phyloP scores from a whole-genome alignment of 92 coral and sea anemone species.

The Porites lobata region DNA sequence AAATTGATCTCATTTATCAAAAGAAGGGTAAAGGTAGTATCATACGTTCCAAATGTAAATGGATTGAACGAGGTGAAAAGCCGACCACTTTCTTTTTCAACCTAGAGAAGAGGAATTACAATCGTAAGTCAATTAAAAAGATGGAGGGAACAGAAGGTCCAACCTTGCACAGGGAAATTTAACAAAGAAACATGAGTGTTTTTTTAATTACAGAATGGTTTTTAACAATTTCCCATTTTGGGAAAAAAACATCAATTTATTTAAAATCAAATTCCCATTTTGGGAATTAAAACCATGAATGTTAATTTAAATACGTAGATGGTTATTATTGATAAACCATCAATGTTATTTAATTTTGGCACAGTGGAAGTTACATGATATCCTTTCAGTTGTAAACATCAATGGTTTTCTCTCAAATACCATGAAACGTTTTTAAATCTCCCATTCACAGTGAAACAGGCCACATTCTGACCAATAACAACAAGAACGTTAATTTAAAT shows the following conservation, averaged over 20 bases:
- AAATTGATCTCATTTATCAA: no score
- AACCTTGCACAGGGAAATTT: background rate
- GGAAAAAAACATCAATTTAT: background rate
- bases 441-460: background rate
- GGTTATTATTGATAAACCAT: constrained; percentile 4
- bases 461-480: constrained; percentile 1
- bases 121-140: no score
- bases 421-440: no score
- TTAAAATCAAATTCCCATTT: constrained; percentile 8
- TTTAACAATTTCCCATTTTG: background rate
- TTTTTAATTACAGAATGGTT: constrained; percentile 10
- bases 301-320: constrained; percentile 1
- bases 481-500: background rate
- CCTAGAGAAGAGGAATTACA: no score
- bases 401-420: no score
- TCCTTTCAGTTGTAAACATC: background rate
- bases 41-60: no score
- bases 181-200: background rate
- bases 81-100: no score
- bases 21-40: no score
- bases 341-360: background rate
- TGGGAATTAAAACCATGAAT: constrained; percentile 6
- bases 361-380: constrained; percentile 6
- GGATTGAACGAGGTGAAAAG: no score
- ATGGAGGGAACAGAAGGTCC: background rate